Conservation (phyloP, 2,888 invertebrate species). For the Sarcophaga variegata region DNA sequence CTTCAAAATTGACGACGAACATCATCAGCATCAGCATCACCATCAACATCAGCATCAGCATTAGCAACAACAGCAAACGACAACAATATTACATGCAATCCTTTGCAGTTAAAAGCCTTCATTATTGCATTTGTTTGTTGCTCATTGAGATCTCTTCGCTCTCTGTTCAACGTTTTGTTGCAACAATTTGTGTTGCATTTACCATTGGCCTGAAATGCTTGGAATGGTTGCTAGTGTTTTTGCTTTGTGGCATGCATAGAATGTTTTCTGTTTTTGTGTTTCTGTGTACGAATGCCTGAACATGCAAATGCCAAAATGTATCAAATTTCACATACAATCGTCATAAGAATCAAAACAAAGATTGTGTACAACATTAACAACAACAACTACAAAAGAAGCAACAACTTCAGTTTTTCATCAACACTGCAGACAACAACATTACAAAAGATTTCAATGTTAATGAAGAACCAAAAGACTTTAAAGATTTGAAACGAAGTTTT, state of each 20-base stretch:
- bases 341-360: constrained; percentile 72
- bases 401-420: constrained; percentile 29
- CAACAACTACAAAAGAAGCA: constrained; percentile 52
- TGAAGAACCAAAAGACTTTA: constrained; percentile 42
- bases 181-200: constrained; percentile 20
- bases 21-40: constrained; percentile 39
- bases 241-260: constrained; percentile 47
- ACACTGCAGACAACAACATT: constrained; percentile 5
- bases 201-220: constrained; percentile 41
- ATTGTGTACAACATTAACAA: constrained; percentile 73
- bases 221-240: constrained; percentile 35
- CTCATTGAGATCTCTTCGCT: constrained; percentile 33
- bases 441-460: constrained; percentile 48
- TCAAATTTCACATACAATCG: constrained; percentile 81
- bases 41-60: constrained; percentile 29
- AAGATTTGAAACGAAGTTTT: not conserved
- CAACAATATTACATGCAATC: constrained; percentile 68
- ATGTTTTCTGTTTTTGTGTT: constrained; percentile 35
- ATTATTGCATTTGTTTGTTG: constrained; percentile 15
- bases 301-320: constrained; percentile 78
- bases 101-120: constrained; percentile 58
- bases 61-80: constrained; percentile 36
- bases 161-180: constrained; percentile 8
- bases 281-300: constrained; percentile 66
- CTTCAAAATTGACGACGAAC: constrained; percentile 50